phyloP scores from a whole-genome alignment of 2,113 vertebrate genomes.

The Ovibos moschatus region DNA sequence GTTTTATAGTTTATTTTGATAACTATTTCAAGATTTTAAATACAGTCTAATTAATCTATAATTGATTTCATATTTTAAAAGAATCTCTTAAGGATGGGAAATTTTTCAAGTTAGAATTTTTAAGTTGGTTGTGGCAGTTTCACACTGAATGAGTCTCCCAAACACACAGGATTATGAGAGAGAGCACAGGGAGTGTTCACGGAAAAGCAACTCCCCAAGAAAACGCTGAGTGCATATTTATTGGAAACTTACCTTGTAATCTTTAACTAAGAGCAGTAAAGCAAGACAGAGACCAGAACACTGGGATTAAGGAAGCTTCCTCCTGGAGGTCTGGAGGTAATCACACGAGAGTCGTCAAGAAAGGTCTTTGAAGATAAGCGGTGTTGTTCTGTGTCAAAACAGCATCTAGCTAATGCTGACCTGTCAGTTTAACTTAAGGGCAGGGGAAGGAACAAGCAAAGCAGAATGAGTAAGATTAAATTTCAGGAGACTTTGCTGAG shows the following conservation, averaged over 20 bases:
- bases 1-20: not conserved
- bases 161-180: not conserved
- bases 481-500: not conserved
- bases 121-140: not conserved
- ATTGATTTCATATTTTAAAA: not conserved
- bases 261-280: not conserved
- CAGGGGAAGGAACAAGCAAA: not conserved
- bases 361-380: not conserved
- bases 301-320: not conserved
- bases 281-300: not conserved
- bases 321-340: not conserved
- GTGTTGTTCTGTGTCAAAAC: not conserved
- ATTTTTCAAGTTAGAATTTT: not conserved
- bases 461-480: not conserved
- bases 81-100: not conserved
- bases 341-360: not conserved
- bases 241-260: not conserved
- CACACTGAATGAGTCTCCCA: not conserved
- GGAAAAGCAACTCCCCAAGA: not conserved
- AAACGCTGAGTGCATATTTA: not conserved
- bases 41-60: not conserved
- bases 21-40: not conserved
- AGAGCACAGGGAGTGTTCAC: rapidly evolving
- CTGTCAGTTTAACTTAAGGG: not conserved
- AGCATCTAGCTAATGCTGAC: not conserved